These are phyloP conservation scores for Epizoanthus illoricatus DNA, from an alignment of 92 coral and sea anemone species.

Conservation along the genomic window DNA sequence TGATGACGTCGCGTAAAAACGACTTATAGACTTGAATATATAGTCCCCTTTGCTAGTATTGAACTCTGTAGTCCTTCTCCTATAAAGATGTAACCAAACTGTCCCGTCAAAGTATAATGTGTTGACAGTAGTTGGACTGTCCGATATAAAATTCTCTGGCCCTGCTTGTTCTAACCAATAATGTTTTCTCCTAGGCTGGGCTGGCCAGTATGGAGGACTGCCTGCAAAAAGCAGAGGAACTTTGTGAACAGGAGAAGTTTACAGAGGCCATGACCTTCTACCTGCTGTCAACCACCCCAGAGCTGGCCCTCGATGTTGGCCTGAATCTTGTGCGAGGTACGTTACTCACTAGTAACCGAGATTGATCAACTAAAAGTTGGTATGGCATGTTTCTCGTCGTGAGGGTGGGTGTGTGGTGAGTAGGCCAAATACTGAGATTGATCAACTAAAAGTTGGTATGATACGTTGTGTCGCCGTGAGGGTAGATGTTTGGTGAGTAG, in stretches of 20 bases:
- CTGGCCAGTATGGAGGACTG: slow-evolving; percentile 81
- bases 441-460: no score
- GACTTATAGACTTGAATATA: no score
- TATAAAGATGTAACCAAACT: no score
- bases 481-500: no score
- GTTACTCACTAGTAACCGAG: background rate
- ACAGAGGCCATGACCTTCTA: slow-evolving; percentile 83
- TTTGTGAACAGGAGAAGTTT: slow-evolving; percentile 80
- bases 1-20: no score
- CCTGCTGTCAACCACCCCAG: slow-evolving; percentile 80
- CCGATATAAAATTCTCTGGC: background rate
- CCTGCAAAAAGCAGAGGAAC: slow-evolving; percentile 83
- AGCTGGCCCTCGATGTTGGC: slow-evolving; percentile 86
- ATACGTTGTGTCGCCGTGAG: no score
- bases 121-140: no score
- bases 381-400: background rate
- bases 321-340: slow-evolving; percentile 86
- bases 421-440: no score
- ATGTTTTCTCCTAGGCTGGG: slow-evolving; percentile 62
- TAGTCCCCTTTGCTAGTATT: no score
- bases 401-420: background rate
- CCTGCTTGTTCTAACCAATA: background rate
- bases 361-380: background rate
- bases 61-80: no score
- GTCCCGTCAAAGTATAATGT: no score